Evolutionary conservation across 30 jellyfish, hydroid and myxozoan species (phyloP).

Genomic region (Nemopilema nomurai): DNA sequence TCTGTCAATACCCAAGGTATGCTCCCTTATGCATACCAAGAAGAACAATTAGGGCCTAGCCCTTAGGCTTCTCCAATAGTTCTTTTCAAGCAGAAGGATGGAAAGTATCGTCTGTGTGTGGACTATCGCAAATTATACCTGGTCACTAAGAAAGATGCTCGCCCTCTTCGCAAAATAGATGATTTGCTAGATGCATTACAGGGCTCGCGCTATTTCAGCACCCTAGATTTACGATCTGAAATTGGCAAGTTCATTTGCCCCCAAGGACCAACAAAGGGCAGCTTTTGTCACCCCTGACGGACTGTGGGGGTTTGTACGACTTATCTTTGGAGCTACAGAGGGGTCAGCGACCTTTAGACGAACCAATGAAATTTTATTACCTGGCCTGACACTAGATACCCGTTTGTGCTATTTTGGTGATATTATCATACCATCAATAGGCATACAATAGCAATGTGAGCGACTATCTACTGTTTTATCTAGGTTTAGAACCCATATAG

Average conservation of each 20-base stretch:
- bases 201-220: constrained; percentile 32
- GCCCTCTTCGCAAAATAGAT: constrained; percentile 59
- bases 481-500: constrained; percentile 18
- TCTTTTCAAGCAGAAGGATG: constrained; percentile 70
- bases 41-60: constrained; percentile 15
- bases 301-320: constrained; percentile 42
- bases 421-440: constrained; percentile 11
- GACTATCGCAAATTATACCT: constrained; percentile 48
- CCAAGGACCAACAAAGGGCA: constrained; percentile 43
- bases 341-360: constrained; percentile 65
- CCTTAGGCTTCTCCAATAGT: constrained; percentile 68
- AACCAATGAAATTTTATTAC: constrained; percentile 59
- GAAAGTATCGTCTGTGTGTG: constrained; percentile 38
- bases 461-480: neutral
- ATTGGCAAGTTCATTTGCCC: constrained; percentile 53
- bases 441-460: constrained; percentile 23
- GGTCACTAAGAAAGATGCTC: constrained; percentile 58
- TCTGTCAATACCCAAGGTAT: constrained; percentile 21
- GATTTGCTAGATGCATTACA: constrained; percentile 44
- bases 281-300: constrained; percentile 59
- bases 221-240: constrained; percentile 57
- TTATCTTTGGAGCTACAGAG: constrained; percentile 57
- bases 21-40: neutral
- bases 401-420: constrained; percentile 65
- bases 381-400: constrained; percentile 41